Evolutionary conservation across 92 coral and sea anemone genomes (phyloP).

Genomic region (Pocillopora grandis): DNA sequence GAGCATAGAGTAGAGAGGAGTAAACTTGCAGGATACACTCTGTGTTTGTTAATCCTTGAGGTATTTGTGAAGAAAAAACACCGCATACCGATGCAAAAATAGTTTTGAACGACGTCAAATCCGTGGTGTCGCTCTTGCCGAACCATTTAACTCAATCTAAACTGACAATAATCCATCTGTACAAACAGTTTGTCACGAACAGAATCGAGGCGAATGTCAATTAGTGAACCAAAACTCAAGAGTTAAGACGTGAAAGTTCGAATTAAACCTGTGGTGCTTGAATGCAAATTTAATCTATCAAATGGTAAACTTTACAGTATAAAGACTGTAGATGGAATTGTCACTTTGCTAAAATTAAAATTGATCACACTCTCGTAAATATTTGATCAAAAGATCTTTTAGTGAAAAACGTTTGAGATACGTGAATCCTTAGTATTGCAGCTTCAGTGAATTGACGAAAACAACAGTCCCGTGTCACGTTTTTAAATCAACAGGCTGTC

Average conservation of each 20-base stretch:
- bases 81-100: slow-evolving; percentile 7
- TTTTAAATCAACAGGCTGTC: neutral
- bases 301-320: neutral
- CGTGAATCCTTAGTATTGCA: neutral
- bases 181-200: slow-evolving; percentile 44
- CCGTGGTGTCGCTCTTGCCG: slow-evolving; percentile 4
- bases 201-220: neutral
- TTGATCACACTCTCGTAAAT: neutral
- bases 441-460: neutral
- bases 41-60: slow-evolving; percentile 30
- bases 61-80: slow-evolving; percentile 18
- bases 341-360: neutral
- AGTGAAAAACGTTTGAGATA: neutral
- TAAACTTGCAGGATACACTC: neutral
- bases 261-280: neutral
- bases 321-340: neutral
- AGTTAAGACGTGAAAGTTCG: neutral
- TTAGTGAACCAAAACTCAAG: neutral
- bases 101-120: slow-evolving; percentile 11
- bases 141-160: slow-evolving; percentile 24
- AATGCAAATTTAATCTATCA: neutral
- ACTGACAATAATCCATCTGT: slow-evolving; percentile 26
- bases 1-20: neutral
- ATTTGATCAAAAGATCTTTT: neutral
- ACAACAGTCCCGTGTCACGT: neutral